Evolutionary conservation across 2,113 vertebrate species (phyloP), one percentile per base, ranked within the genome.

Genomic region (Psilopsiagon aurifrons): DNA sequence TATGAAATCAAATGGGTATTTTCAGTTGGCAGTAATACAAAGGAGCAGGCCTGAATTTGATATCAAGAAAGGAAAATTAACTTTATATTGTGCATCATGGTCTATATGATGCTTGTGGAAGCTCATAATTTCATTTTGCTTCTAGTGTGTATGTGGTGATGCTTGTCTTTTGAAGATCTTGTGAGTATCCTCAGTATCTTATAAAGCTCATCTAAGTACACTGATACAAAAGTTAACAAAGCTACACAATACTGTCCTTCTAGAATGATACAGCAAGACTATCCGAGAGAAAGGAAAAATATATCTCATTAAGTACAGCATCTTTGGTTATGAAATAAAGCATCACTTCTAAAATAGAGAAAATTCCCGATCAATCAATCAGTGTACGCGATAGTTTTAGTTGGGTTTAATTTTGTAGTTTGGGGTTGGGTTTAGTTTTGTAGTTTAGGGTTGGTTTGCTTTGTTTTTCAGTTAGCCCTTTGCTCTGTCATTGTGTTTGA

Each of bases 351-450:
- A 27, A 84, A 77, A 83, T n/a, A 55, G 19, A 57, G 33, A 64
- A 74, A 57, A 52, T 31, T 66, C 15, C 17, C 67, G 62, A 47
- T 8, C 8, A 10, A n/a, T n/a, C n/a, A 47, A 64, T 17, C 23
- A 83, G 33, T 70, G 8, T 33, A 18, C 7, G 7, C 31, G 11
- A 39, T 27, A 2, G 3, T 0, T 9, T 19, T n/a, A 59, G n/a
- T n/a, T n/a, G n/a, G n/a, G n/a, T n/a, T n/a, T n/a, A n/a, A n/a
- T n/a, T n/a, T n/a, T n/a, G n/a, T n/a, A n/a, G n/a, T n/a, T n/a
- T n/a, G n/a, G n/a, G n/a, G 33, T 20, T 33, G 31, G 54, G 54
- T 59, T 57, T n/a, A 33, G 55, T 57, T 57, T 57, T n/a, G 55
- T 33, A 57, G 55, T 33, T 57, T 22, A 57, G 31, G 19, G 55